phyloP scores from a whole-genome alignment of 92 coral and sea anemone species.

The Isaurus tuberculatus region DNA sequence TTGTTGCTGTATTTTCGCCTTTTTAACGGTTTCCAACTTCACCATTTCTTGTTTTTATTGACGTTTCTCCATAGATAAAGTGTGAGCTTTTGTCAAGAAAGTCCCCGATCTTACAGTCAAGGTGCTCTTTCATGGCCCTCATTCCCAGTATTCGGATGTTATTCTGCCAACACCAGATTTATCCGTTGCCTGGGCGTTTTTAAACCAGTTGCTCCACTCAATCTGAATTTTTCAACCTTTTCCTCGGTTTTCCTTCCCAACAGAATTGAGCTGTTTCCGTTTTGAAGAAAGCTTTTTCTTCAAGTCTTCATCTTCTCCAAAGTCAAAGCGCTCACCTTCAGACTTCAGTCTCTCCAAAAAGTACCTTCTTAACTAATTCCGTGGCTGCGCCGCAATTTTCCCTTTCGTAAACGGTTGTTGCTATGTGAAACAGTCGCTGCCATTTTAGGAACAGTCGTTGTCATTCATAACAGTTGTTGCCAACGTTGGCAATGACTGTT shows the following conservation, averaged over 20 bases:
- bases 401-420: too few species aligned
- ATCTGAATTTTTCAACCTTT: slow-evolving; percentile 52
- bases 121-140: slow-evolving; percentile 47
- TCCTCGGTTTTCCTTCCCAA: slow-evolving; percentile 48
- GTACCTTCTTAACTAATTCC: slow-evolving; percentile 6
- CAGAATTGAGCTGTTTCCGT: slow-evolving; percentile 49
- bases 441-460: too few species aligned
- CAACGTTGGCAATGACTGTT: too few species aligned
- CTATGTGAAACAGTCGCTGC: too few species aligned
- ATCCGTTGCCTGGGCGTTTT: slow-evolving; percentile 37
- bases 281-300: slow-evolving; percentile 34
- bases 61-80: slow-evolving; percentile 35
- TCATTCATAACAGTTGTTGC: too few species aligned
- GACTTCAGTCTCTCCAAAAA: slow-evolving; percentile 24
- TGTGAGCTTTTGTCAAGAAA: slow-evolving; percentile 23
- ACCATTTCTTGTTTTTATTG: slow-evolving; percentile 48
- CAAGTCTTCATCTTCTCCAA: slow-evolving; percentile 23
- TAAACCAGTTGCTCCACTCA: slow-evolving; percentile 50
- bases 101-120: slow-evolving; percentile 42
- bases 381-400: too few species aligned
- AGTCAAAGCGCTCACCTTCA: too few species aligned
- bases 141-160: slow-evolving; percentile 44
- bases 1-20: slow-evolving; percentile 50
- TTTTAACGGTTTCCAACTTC: slow-evolving; percentile 21
- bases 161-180: too few species aligned